Evolutionary conservation across 2,888 invertebrate genomes (phyloP), one percentile per base, ranked within the genome.

Genomic region (Phania funesta): DNA sequence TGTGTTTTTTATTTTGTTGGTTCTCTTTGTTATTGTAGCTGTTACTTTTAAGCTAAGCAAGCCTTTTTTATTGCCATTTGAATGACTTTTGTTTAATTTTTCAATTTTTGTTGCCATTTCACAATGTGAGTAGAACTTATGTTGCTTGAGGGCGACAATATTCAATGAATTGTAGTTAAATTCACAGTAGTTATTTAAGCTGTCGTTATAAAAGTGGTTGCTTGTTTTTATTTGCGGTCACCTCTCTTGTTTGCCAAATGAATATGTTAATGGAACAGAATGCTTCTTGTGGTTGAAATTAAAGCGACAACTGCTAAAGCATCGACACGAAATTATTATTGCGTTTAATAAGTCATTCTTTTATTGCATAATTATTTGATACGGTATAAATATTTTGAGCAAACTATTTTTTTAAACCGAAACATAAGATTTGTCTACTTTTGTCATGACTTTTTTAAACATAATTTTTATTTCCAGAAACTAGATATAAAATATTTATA

Each of bases 21-120:
- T 65, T 5, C 67, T 58, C 22, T 58, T 71, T 38, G 6, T 29
- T 48, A 16, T 48, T 58, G 56, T 44, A 18, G 2, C 38, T 67
- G 41, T 86, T 88, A 87, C 87, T 87, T 89, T 87, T 86, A 78
- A 87, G 89, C 89, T 84, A 86, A 65, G 70, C 86, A 88, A 87
- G 87, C 87, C n/a, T n/a, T 87, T 87, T 87, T 87, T 87, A 89
- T 87, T 88, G 87, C 86, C 87, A 87, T 85, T 87, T 87, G 85
- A 88, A 85, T 89, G 86, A 85, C 84, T 87, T 86, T 87, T 86
- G 24, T 29, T 41, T 35, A 44, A 5, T 68, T 48, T 48, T 16
- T n/a, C 18, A 1, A 16, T 52, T 64, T 52, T 62, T 46, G 7
- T 54, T 32, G 7, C 0, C 62, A 8, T 32, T 54, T 54, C 9